Evolutionary conservation across 30 jellyfish, hydroid and myxozoan genomes (phyloP).

Genomic region (Rhopilema esculentum): DNA sequence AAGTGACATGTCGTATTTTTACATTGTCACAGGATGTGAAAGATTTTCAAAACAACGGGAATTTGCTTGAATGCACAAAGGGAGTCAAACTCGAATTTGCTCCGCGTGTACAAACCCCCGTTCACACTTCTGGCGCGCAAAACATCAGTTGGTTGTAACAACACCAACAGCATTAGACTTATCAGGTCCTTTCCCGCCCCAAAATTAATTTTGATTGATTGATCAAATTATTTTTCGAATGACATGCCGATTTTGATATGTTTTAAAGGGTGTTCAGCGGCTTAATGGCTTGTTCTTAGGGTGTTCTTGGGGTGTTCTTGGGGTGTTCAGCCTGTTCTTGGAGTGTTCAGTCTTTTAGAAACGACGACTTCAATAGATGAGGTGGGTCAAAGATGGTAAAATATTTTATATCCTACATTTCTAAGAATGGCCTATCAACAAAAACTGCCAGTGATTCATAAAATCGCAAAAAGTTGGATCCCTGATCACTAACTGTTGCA

Average conservation of each 20-base stretch:
- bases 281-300: neutral
- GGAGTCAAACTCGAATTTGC: neutral
- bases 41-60: neutral
- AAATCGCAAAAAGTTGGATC: conserved; percentile 21
- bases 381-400: conserved; percentile 45
- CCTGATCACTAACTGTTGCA: conserved; percentile 44
- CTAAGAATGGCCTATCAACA: conserved; percentile 35
- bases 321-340: neutral
- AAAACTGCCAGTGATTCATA: too few species aligned
- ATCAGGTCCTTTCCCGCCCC: neutral
- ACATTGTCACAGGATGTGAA: neutral
- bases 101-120: neutral
- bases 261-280: neutral
- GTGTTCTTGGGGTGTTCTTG: neutral
- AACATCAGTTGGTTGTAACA: neutral
- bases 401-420: conserved; percentile 9
- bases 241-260: neutral
- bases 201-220: neutral
- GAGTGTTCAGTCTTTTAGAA: neutral
- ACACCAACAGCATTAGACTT: neutral
- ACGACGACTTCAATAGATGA: neutral
- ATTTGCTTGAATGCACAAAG: neutral
- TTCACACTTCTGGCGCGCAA: neutral
- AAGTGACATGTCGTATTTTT: neutral
- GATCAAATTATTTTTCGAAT: neutral